Evolutionary conservation across 1,140 invertebrate species (phyloP).

Genomic region (Macrobrachium rosenbergii): DNA sequence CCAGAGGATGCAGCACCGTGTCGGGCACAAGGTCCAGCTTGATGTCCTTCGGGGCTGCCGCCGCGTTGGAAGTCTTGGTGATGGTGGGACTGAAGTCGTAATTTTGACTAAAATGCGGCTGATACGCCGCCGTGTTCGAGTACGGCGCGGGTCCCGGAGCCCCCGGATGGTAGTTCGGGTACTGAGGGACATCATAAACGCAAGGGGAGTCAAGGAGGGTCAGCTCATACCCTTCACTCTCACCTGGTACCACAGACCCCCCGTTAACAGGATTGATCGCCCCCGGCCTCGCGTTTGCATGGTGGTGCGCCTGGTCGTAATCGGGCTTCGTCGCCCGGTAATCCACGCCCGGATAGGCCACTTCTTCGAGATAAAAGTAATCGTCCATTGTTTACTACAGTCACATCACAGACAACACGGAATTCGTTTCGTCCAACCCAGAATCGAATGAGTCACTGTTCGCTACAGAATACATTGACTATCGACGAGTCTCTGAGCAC

Average conservation of each 20-base stretch:
- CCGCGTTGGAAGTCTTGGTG: constrained; percentile 2
- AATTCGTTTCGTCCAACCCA: not conserved
- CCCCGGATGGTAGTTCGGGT: constrained; percentile 32
- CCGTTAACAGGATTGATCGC: not conserved
- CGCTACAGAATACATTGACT: too few relatives aligned
- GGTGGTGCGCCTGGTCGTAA: constrained; percentile 7
- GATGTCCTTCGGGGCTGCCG: constrained; percentile 10
- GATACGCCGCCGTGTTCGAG: not conserved
- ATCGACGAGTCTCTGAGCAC: too few relatives aligned
- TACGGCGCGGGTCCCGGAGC: not conserved
- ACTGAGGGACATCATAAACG: constrained; percentile 47
- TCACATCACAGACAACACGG: not conserved
- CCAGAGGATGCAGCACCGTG: not conserved
- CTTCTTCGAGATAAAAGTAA: constrained; percentile 57
- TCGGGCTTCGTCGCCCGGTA: constrained; percentile 32
- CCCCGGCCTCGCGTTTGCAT: not conserved
- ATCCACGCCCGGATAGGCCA: constrained; percentile 37
- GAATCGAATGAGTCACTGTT: not conserved
- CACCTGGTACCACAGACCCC: not conserved
- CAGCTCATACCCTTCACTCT: constrained; percentile 48
- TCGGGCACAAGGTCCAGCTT: constrained; percentile 18
- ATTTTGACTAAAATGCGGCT: not conserved
- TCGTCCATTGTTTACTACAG: constrained; percentile 41
- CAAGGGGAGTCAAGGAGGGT: constrained; percentile 46
- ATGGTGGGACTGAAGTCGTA: constrained; percentile 41